Percentiles rank a stretch among this genome's conserved stretches.
Evolutionary conservation across 1,140 invertebrate genomes (phyloP).

Genomic region (Lepidurus packardi): DNA sequence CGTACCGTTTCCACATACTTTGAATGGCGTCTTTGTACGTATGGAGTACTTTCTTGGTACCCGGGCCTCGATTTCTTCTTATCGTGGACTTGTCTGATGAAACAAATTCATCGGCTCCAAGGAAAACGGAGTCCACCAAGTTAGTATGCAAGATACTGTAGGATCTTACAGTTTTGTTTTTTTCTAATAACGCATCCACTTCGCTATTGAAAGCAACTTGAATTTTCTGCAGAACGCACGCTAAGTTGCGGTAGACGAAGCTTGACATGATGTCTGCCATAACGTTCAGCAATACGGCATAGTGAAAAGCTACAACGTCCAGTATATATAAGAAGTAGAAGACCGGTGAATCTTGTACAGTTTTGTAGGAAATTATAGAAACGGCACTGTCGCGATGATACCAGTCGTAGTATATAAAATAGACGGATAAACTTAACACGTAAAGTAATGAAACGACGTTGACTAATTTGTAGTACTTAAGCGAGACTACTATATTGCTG

Average conservation of each 20-base stretch:
- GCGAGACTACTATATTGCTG: background rate
- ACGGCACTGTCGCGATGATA: background rate
- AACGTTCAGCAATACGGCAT: background rate
- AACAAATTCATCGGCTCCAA: too few species aligned
- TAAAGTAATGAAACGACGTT: background rate
- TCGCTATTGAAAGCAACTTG: background rate
- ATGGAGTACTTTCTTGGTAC: too few species aligned
- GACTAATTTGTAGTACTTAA: background rate
- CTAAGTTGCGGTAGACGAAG: background rate
- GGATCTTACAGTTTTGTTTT: background rate
- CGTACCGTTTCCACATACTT: background rate
- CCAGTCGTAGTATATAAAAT: background rate
- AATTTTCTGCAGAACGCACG: background rate
- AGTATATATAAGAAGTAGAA: background rate
- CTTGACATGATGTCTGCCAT: background rate
- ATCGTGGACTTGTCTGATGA: too few species aligned
- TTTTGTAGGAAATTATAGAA: background rate
- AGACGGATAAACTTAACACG: background rate
- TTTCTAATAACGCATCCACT: background rate
- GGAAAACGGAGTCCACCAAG: too few species aligned
- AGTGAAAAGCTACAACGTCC: background rate
- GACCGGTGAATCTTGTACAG: background rate
- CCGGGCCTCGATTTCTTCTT: too few species aligned
- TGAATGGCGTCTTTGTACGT: too few species aligned
- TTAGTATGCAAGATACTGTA: background rate